These are phyloP conservation scores for Delia radicum DNA, from an alignment of 1,140 invertebrate genomes.

Conservation along the genomic window DNA sequence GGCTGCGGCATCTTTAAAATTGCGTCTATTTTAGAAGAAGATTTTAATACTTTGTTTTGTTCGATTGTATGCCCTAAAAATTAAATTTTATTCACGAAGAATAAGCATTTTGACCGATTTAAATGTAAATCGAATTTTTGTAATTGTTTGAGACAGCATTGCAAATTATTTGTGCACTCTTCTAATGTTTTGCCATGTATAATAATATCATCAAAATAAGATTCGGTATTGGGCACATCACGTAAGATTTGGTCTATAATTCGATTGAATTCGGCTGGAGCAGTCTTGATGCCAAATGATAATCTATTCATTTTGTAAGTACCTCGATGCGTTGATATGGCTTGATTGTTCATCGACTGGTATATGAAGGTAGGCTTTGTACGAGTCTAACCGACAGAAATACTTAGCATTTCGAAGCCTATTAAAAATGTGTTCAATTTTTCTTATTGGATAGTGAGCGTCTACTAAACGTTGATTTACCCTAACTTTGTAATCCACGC, in stretches of 20 bases:
- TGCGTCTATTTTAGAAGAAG: constrained; percentile 30
- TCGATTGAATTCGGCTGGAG: no score
- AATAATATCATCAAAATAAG: constrained; percentile 15
- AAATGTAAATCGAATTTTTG: constrained; percentile 23
- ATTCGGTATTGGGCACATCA: neutral
- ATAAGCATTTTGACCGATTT: constrained; percentile 30
- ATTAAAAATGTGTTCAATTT: constrained; percentile 51
- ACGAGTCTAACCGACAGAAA: constrained; percentile 41
- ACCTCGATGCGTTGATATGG: constrained; percentile 49
- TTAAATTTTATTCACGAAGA: no score
- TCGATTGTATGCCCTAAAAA: constrained; percentile 18
- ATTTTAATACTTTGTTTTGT: constrained; percentile 22
- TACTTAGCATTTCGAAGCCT: constrained; percentile 41
- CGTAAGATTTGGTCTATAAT: neutral
- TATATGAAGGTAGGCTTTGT: constrained; percentile 54
- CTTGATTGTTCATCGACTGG: constrained; percentile 40
- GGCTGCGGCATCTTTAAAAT: no score
- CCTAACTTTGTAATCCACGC: constrained; percentile 55
- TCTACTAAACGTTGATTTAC: constrained; percentile 44
- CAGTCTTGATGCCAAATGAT: constrained; percentile 43
- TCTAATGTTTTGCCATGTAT: neutral
- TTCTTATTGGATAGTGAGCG: constrained; percentile 56
- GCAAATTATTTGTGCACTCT: neutral
- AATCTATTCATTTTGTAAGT: constrained; percentile 45
- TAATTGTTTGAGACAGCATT: neutral